These are phyloP conservation scores for Tanaodytes sp. DNA, from an alignment of 2,888 invertebrate species.

Conservation along the genomic window DNA sequence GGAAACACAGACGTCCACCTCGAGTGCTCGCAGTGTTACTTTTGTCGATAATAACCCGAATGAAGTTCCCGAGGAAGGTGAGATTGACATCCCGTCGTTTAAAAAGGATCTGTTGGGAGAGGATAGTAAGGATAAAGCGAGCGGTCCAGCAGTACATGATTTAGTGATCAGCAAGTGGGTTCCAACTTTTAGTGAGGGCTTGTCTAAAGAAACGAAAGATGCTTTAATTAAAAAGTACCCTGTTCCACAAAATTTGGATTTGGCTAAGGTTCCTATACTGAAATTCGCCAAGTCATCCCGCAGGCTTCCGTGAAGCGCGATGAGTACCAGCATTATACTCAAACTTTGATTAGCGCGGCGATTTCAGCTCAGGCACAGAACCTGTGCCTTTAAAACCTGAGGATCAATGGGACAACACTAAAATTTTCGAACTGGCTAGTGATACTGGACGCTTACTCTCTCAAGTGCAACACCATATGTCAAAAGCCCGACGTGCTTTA, in stretches of 20 bases:
- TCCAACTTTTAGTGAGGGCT: slow-evolving; percentile 13
- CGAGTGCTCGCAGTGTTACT: neutral
- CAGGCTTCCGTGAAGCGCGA: slow-evolving; percentile 10
- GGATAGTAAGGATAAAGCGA: neutral
- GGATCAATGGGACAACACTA: slow-evolving; percentile 24
- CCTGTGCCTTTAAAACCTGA: slow-evolving; percentile 31
- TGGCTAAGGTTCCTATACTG: slow-evolving; percentile 8
- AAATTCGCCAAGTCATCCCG: neutral
- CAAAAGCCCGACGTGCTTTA: slow-evolving; percentile 26
- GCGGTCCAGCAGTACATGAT: slow-evolving; percentile 13
- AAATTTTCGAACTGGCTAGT: slow-evolving; percentile 34
- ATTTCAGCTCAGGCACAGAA: slow-evolving; percentile 28
- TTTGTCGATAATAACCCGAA: neutral
- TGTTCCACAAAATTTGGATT: slow-evolving; percentile 14
- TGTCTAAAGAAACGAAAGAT: slow-evolving; percentile 8
- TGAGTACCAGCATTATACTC: slow-evolving; percentile 20
- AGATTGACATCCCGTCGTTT: too few relatives aligned
- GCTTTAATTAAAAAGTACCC: slow-evolving; percentile 23
- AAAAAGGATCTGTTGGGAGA: slow-evolving; percentile 7
- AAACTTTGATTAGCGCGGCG: slow-evolving; percentile 9
- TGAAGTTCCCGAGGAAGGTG: neutral
- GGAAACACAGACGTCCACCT: neutral
- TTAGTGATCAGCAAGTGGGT: slow-evolving; percentile 6
- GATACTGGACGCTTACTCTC: slow-evolving; percentile 18
- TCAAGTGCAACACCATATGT: slow-evolving; percentile 27